Evolutionary conservation across 53 echinoderm and acorn worm genomes (phyloP), one percentile per base, ranked within the genome.

Genomic region (Stichopus horrens): DNA sequence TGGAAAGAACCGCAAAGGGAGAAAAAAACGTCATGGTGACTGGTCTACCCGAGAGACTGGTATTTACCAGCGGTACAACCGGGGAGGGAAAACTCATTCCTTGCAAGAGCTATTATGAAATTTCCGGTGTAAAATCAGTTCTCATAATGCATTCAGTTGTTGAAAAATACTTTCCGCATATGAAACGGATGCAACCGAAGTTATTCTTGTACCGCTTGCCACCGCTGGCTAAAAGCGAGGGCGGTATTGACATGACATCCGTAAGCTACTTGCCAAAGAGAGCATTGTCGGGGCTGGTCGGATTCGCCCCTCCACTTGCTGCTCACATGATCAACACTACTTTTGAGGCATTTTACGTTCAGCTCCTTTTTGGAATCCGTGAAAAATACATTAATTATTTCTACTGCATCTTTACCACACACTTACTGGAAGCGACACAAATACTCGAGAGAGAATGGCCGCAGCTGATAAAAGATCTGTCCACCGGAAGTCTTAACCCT

Each of bases 1-100:
- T 77, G 8, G 77, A 77, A 5, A 77, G 77, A n/a, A 77, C n/a
- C n/a, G 77, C 77, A 6, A 22, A 81, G 58, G 81, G 81, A 8
- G 81, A 81, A 20, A 58, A 4, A 4, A 58, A 81, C 22, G 57
- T 81, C 6, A 55, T 81, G 58, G 57, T 81, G 1, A 55, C 18
- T 21, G 81, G 81, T 5, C 6, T 81, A 58, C 81, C 81, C 0
- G 81, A 81, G 10, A 81, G 81, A 20, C 22, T 81, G 56, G 81
- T 56, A 7, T 19, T 56, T 10, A 81, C 81, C 5, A 81, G 81
- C 14, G 81, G 81, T 3, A 81, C 81, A 2, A 81, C 81, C 0
- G 81, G 81, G 5, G 22, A 51, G 7, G 81, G 81, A 21, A 81
- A 81, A n/a, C 3, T n/a, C 6, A 21, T 81, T 6, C 81, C 81